Percentiles rank a stretch among this genome's conserved stretches.
These are phyloP conservation scores for Hippoglossus hippoglossus DNA, from an alignment of 2,797 vertebrate genomes.

Conservation along the genomic window DNA sequence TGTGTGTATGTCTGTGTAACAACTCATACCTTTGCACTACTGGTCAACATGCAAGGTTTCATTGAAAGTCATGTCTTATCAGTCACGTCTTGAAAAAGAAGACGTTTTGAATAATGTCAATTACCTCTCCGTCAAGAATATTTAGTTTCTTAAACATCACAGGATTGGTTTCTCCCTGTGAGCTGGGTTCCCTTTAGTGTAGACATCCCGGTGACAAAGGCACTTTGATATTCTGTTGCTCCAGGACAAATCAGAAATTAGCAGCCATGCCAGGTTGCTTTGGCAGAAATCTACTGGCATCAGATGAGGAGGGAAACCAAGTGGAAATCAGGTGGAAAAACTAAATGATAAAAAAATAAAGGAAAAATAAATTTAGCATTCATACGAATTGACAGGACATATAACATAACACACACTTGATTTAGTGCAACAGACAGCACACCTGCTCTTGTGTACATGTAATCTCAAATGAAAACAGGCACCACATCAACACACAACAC, in stretches of 20 bases:
- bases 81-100: constrained; percentile 43
- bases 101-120: constrained; percentile 50
- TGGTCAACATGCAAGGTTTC: constrained; percentile 46
- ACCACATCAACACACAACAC: too few species aligned
- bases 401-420: background rate
- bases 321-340: constrained; percentile 15
- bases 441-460: too few species aligned
- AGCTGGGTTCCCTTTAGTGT: constrained; percentile 49
- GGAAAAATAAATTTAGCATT: too few species aligned
- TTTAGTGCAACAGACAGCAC: too few species aligned
- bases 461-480: too few species aligned
- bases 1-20: constrained; percentile 37
- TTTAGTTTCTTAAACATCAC: constrained; percentile 54
- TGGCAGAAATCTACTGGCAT: constrained; percentile 53
- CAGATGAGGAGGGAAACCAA: constrained; percentile 30
- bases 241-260: constrained; percentile 68
- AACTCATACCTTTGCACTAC: constrained; percentile 20
- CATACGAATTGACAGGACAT: constrained; percentile 9
- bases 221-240: constrained; percentile 69
- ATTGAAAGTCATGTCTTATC: constrained; percentile 56
- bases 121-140: constrained; percentile 47
- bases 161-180: constrained; percentile 53
- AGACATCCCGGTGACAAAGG: constrained; percentile 41
- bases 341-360: constrained; percentile 28
- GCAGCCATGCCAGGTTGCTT: constrained; percentile 56